A percentile compares a stretch with the other conserved stretches of the same genome.
Evolutionary conservation across 2,888 invertebrate species (phyloP).

Genomic region (Atethmia centrago): DNA sequence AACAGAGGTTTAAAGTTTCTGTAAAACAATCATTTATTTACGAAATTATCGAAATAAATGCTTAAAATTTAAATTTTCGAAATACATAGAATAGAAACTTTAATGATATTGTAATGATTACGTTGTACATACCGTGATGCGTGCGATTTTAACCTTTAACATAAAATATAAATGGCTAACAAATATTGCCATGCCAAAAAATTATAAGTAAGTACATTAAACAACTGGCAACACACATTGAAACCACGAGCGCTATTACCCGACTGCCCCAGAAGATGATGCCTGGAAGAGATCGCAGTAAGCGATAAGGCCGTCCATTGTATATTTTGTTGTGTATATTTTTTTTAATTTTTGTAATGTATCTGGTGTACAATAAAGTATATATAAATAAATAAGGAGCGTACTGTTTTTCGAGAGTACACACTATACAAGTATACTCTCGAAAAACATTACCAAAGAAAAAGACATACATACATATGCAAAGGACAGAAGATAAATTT

Average conservation of each 20-base stretch:
- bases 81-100: slow-evolving; percentile 43
- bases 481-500: too few species aligned
- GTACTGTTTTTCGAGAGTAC: too few species aligned
- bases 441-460: too few species aligned
- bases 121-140: slow-evolving; percentile 49
- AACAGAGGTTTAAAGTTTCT: slow-evolving; percentile 24
- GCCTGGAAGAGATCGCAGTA: too few species aligned
- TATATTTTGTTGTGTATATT: too few species aligned
- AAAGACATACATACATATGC: too few species aligned
- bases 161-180: slow-evolving; percentile 61
- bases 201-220: slow-evolving; percentile 66
- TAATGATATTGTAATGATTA: slow-evolving; percentile 51
- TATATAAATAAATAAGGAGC: too few species aligned
- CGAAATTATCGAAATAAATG: slow-evolving; percentile 62
- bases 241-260: slow-evolving; percentile 20
- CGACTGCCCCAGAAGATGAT: too few species aligned
- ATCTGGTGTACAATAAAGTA: too few species aligned
- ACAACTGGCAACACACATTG: slow-evolving; percentile 52
- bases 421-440: too few species aligned
- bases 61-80: slow-evolving; percentile 50
- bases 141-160: slow-evolving; percentile 47
- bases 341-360: too few species aligned
- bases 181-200: slow-evolving; percentile 63
- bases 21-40: slow-evolving; percentile 61
- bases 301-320: too few species aligned